Evolutionary conservation across 1,140 invertebrate genomes (phyloP).

Genomic region (Ips typographus): DNA sequence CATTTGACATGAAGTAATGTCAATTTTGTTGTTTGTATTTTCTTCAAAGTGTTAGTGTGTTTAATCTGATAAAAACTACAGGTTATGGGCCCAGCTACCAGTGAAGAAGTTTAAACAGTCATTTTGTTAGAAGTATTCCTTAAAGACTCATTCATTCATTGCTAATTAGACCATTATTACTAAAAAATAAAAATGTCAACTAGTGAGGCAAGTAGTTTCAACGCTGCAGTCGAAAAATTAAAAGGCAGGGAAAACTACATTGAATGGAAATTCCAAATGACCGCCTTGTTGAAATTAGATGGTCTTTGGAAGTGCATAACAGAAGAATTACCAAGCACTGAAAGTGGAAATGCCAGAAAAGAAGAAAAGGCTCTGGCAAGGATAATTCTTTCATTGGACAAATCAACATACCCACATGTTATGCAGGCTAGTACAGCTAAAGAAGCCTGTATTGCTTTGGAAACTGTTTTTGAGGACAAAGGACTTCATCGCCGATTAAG

Average conservation of each 20-base stretch:
- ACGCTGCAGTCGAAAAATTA: slow-evolving; percentile 12
- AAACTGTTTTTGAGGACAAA: slow-evolving; percentile 33
- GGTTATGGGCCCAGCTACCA: background rate
- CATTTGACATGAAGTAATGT: too few species aligned
- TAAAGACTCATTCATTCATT: background rate
- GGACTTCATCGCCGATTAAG: slow-evolving; percentile 17
- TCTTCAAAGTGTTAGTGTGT: too few species aligned
- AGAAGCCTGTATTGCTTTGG: slow-evolving; percentile 27
- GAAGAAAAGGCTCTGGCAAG: slow-evolving; percentile 29
- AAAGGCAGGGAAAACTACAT: slow-evolving; percentile 26
- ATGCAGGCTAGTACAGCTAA: slow-evolving; percentile 14
- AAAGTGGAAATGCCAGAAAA: slow-evolving; percentile 6
- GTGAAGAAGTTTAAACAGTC: background rate
- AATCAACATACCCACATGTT: slow-evolving; percentile 30
- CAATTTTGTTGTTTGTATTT: too few species aligned
- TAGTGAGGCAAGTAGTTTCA: background rate
- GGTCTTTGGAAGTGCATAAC: slow-evolving; percentile 26
- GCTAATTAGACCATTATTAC: background rate
- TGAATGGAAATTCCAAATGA: slow-evolving; percentile 31
- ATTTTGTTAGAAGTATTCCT: background rate
- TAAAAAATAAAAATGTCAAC: slow-evolving; percentile 18
- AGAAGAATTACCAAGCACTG: slow-evolving; percentile 3
- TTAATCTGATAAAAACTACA: background rate
- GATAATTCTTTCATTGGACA: slow-evolving; percentile 33
- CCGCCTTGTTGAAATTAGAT: slow-evolving; percentile 19